Percentiles rank a stretch among this genome's conserved stretches.
Evolutionary conservation across 2,113 vertebrate species (phyloP).

Genomic region (Ammodramus savannarum): DNA sequence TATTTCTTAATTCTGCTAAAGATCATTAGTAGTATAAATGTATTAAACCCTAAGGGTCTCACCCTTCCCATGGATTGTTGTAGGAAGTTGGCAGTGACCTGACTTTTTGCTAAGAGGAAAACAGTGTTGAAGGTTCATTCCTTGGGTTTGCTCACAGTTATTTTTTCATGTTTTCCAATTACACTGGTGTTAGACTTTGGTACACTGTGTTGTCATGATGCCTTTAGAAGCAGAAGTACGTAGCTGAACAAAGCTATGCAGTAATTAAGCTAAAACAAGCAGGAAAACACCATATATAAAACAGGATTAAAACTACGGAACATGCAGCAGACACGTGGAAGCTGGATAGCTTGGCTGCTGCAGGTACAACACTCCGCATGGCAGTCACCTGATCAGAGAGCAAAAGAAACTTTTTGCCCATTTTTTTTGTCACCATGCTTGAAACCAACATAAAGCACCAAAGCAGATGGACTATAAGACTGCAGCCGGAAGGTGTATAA

Average conservation of each 20-base stretch:
- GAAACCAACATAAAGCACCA: background rate
- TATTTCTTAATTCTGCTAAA: background rate
- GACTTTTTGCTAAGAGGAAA: background rate
- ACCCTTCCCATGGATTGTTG: background rate
- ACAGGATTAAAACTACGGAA: background rate
- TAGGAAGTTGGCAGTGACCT: background rate
- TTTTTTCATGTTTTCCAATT: background rate
- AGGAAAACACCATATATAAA: background rate
- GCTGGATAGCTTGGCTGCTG: background rate
- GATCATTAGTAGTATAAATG: background rate
- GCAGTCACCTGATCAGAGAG: background rate
- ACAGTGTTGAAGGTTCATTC: background rate
- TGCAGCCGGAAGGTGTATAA: background rate
- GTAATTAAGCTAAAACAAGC: background rate
- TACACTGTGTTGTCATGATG: background rate
- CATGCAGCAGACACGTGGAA: background rate
- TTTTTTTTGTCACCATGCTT: background rate
- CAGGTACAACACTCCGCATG: background rate
- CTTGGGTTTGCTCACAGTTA: background rate
- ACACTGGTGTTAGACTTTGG: background rate
- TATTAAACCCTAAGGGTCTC: background rate
- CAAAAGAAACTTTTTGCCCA: background rate
- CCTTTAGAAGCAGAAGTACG: background rate
- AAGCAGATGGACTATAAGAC: background rate
- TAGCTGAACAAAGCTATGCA: background rate